A percentile compares a stretch with the other conserved stretches of the same genome.
phyloP scores from a whole-genome alignment of 1,140 invertebrate genomes.

The Ceratosolen solmsi region DNA sequence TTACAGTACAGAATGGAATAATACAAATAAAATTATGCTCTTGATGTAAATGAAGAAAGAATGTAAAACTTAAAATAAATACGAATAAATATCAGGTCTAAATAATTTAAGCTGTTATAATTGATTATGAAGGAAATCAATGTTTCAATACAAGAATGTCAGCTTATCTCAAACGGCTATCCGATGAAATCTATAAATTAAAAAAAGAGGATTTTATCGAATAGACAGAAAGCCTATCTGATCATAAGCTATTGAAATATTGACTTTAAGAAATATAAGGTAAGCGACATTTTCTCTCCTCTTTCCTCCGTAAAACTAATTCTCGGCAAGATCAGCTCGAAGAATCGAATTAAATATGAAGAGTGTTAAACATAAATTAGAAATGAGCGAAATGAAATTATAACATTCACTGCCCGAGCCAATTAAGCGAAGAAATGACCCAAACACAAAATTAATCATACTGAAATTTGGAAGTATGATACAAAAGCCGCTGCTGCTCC shows the following conservation, averaged over 20 bases:
- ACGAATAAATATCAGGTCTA: no score
- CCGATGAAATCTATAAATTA: not conserved
- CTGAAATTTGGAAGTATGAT: conserved; percentile 25
- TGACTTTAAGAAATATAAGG: not conserved
- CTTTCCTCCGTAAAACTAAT: not conserved
- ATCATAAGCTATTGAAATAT: not conserved
- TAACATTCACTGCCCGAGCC: not conserved
- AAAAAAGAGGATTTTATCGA: not conserved
- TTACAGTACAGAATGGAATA: no score
- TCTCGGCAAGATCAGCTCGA: not conserved
- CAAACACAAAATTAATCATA: conserved; percentile 38
- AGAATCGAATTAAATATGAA: not conserved
- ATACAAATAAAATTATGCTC: no score
- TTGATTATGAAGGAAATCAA: not conserved
- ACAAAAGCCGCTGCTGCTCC: not conserved
- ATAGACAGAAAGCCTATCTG: not conserved
- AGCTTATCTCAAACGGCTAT: not conserved
- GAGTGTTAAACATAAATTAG: not conserved
- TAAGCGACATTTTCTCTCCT: not conserved
- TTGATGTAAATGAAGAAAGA: no score
- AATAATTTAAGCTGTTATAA: no score
- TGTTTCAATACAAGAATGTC: not conserved
- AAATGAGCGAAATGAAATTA: conserved; percentile 5
- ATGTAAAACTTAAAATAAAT: no score
- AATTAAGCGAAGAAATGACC: not conserved